Evolutionary conservation across 2,113 vertebrate species (phyloP).

Genomic region (Copsychus sechellarum): DNA sequence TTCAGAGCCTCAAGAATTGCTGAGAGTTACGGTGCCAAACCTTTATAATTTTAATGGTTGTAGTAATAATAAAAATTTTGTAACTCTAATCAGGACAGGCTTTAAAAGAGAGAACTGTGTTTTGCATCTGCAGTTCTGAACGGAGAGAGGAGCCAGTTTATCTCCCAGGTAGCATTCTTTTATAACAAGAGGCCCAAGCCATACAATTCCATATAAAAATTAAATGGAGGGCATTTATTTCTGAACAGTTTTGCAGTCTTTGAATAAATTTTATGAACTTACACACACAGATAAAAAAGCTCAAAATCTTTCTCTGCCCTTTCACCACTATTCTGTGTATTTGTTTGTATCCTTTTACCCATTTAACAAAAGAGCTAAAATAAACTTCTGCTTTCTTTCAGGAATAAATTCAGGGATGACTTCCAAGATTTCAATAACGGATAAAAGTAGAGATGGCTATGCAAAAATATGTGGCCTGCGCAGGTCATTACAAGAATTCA

Average conservation of each 20-base stretch:
- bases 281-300: neutral
- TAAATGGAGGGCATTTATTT: neutral
- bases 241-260: neutral
- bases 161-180: neutral
- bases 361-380: conserved; percentile 14
- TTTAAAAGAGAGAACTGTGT: neutral
- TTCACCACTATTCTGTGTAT: neutral
- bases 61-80: neutral
- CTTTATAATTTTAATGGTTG: neutral
- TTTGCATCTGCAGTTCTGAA: neutral
- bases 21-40: neutral
- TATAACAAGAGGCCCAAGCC: neutral
- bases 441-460: conserved; percentile 21
- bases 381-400: conserved; percentile 53
- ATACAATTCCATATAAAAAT: neutral
- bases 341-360: neutral
- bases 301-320: neutral
- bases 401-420: conserved; percentile 60
- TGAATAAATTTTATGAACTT: neutral
- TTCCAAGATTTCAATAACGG: conserved; percentile 58
- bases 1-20: neutral
- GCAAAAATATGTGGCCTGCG: conserved; percentile 30
- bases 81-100: neutral
- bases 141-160: neutral
- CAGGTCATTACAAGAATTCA: conserved; percentile 33